Percentiles rank a stretch among this genome's conserved stretches.
Evolutionary conservation across 1,140 invertebrate species (phyloP).

Genomic region (Gyrodactylus salaris): DNA sequence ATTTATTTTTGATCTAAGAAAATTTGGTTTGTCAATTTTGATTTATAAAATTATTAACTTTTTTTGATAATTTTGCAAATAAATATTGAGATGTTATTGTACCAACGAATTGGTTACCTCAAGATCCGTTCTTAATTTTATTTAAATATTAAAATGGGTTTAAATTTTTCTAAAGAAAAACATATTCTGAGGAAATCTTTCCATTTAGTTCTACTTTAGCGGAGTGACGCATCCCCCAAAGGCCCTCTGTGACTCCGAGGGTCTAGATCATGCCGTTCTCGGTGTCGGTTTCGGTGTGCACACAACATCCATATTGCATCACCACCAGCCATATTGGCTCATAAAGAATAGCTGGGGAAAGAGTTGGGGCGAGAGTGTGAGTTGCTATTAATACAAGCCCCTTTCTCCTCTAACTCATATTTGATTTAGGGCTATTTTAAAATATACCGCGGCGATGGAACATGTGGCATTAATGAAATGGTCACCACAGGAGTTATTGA

Average conservation of each 20-base stretch:
- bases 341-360: conserved; percentile 67
- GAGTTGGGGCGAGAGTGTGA: conserved; percentile 38
- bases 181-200: no score
- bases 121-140: no score
- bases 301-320: conserved; percentile 14
- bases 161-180: no score
- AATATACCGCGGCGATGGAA: conserved; percentile 62
- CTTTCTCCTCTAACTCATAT: neutral
- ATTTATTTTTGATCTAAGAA: no score
- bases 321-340: conserved; percentile 48
- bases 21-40: no score
- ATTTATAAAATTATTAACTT: no score
- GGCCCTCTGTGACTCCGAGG: conserved; percentile 40
- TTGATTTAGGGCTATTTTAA: conserved; percentile 50
- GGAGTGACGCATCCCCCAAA: conserved; percentile 78
- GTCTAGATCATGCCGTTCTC: conserved; percentile 33
- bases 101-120: no score
- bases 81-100: no score
- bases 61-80: no score
- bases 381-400: conserved; percentile 7
- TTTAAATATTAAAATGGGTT: no score
- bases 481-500: conserved; percentile 45
- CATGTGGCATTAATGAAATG: conserved; percentile 64
- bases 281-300: conserved; percentile 54
- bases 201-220: conserved; percentile 52